phyloP scores from a whole-genome alignment of 2,797 vertebrate species.

The Hydrophis major region DNA sequence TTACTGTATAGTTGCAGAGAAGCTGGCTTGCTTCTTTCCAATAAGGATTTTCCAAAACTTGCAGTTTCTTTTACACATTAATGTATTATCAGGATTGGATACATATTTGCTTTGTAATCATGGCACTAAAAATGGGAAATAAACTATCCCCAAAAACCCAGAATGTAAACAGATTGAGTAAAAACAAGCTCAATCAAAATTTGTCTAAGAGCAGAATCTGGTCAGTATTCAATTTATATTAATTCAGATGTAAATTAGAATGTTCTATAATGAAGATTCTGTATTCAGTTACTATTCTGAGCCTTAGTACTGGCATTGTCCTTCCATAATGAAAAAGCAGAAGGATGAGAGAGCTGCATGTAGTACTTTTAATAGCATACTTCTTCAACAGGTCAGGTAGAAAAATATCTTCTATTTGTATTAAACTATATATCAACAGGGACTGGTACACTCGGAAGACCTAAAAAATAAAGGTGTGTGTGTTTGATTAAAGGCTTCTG shows the following conservation, averaged over 20 bases:
- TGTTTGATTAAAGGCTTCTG: not conserved
- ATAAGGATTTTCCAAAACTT: not conserved
- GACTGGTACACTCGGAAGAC: not conserved
- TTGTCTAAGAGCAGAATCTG: not conserved
- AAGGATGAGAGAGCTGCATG: not conserved
- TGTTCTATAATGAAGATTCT: not conserved
- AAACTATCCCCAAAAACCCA: not conserved
- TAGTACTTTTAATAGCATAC: not conserved
- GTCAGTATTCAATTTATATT: not conserved
- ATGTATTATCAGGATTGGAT: not conserved
- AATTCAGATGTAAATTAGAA: not conserved
- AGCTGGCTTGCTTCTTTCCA: not conserved
- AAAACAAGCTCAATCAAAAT: not conserved
- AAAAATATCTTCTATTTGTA: not conserved
- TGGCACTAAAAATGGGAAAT: not conserved
- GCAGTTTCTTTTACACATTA: not conserved
- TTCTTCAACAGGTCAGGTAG: not conserved
- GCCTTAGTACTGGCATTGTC: not conserved
- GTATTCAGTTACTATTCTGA: not conserved
- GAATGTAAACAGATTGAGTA: not conserved
- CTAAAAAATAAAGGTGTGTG: not conserved
- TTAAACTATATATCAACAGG: not conserved
- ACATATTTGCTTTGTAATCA: not conserved
- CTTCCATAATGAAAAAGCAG: not conserved
- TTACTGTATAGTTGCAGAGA: not conserved